Evolutionary conservation across 2,113 vertebrate genomes (phyloP).

Genomic region (Morphnarchus princeps): DNA sequence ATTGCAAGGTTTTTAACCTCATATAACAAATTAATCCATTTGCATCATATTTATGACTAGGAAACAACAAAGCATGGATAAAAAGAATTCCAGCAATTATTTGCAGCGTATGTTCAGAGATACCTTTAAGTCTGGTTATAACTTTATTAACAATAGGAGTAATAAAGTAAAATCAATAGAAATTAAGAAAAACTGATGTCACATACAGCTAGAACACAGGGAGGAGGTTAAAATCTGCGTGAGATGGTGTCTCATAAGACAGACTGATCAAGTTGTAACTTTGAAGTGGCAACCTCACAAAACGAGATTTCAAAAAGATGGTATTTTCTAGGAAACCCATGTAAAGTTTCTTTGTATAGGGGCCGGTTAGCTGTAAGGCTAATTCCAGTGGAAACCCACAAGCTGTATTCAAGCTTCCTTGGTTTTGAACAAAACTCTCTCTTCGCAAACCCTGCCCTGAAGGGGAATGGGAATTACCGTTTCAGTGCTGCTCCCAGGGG

Average conservation of each 20-base stretch:
- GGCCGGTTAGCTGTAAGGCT: background rate
- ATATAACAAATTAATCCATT: background rate
- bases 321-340: background rate
- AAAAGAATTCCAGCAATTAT: conserved; percentile 26
- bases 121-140: background rate
- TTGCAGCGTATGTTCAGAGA: background rate
- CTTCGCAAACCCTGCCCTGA: background rate
- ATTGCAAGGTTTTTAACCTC: conserved; percentile 11
- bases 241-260: background rate
- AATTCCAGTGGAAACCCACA: background rate
- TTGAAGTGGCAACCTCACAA: background rate
- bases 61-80: background rate
- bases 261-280: background rate
- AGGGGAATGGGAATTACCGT: background rate
- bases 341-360: background rate
- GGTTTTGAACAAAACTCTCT: background rate
- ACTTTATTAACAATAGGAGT: background rate
- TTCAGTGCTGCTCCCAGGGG: background rate
- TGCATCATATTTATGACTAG: conserved; percentile 10
- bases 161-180: background rate
- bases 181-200: background rate
- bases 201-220: background rate
- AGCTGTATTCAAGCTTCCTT: background rate
- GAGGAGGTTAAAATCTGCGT: background rate
- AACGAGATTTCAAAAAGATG: background rate